Conservation (phyloP, 2,797 vertebrate genomes). For the Gobionotothen gibberifrons region DNA sequence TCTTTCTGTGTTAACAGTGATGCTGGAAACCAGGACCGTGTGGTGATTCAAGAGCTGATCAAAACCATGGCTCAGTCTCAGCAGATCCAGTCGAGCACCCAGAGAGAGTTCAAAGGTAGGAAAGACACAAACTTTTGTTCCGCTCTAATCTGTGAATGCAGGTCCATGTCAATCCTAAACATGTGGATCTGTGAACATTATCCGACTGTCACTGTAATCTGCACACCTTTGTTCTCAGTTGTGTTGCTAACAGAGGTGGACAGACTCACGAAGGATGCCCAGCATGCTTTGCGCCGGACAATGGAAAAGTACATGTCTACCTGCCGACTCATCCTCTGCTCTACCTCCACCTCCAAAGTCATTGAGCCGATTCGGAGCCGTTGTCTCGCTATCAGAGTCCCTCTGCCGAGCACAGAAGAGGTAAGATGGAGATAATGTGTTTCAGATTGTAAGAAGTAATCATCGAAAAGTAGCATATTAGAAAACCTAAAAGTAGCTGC, state of each 20-base stretch:
- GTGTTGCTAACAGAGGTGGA: conserved; percentile 96
- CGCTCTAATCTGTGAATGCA: neutral
- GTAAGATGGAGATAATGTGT: conserved; percentile 69
- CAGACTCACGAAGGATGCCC: conserved; percentile 96
- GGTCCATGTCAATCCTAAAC: neutral
- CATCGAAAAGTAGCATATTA: neutral
- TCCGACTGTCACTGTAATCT: neutral
- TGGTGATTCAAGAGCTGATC: conserved; percentile 96
- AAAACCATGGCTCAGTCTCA: conserved; percentile 98
- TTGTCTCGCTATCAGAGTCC: conserved; percentile 92
- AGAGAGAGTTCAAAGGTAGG: conserved; percentile 96
- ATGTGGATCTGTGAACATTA: neutral
- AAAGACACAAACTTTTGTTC: neutral
- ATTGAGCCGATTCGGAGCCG: conserved; percentile 95
- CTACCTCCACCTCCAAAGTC: conserved; percentile 96
- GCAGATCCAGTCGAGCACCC: conserved; percentile 95
- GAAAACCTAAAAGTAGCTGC: neutral
- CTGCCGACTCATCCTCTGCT: conserved; percentile 95
- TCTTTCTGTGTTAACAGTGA: conserved; percentile 83
- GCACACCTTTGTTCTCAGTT: conserved; percentile 79
- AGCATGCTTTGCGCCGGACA: conserved; percentile 95
- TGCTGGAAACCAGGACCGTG: conserved; percentile 94
- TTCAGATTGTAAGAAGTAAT: neutral
- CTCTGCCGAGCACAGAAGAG: conserved; percentile 93
- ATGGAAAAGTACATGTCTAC: conserved; percentile 99